phyloP scores from a whole-genome alignment of 2,888 invertebrate genomes.

The Sarcophaga rosellei region DNA sequence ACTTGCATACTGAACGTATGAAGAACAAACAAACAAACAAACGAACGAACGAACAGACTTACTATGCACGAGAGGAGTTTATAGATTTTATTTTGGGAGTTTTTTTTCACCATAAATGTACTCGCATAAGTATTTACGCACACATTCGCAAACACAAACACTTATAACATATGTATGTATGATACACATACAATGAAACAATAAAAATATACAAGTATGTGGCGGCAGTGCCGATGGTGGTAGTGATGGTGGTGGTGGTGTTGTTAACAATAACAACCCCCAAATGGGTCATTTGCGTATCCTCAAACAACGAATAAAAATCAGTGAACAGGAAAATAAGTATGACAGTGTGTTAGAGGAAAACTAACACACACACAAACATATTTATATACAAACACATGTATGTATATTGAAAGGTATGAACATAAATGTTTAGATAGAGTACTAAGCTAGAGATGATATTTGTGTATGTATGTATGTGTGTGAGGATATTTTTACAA shows the following conservation, averaged over 20 bases:
- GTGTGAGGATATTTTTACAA: slow-evolving; percentile 9
- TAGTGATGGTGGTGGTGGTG: slow-evolving; percentile 70
- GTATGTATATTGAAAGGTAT: no score
- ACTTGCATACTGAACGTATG: no score
- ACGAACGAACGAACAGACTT: no score
- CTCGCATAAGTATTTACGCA: background rate
- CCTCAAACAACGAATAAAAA: slow-evolving; percentile 81
- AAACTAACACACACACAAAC: slow-evolving; percentile 11
- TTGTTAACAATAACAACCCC: slow-evolving; percentile 79
- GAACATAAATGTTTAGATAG: background rate
- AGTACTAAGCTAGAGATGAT: slow-evolving; percentile 40
- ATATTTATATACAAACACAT: background rate
- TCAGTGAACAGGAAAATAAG: slow-evolving; percentile 78
- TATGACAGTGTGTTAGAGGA: slow-evolving; percentile 46
- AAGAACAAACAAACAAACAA: no score
- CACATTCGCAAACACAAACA: slow-evolving; percentile 8
- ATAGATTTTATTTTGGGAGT: no score
- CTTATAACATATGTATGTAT: background rate
- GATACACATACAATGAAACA: slow-evolving; percentile 18
- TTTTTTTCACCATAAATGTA: no score
- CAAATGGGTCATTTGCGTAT: slow-evolving; percentile 82
- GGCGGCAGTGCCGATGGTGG: slow-evolving; percentile 59
- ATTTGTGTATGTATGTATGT: slow-evolving; percentile 13
- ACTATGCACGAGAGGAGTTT: no score
- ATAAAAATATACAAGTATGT: slow-evolving; percentile 55